These are phyloP conservation scores for Hypomecis atomaria DNA, from an alignment of 2,888 invertebrate species.

Conservation along the genomic window DNA sequence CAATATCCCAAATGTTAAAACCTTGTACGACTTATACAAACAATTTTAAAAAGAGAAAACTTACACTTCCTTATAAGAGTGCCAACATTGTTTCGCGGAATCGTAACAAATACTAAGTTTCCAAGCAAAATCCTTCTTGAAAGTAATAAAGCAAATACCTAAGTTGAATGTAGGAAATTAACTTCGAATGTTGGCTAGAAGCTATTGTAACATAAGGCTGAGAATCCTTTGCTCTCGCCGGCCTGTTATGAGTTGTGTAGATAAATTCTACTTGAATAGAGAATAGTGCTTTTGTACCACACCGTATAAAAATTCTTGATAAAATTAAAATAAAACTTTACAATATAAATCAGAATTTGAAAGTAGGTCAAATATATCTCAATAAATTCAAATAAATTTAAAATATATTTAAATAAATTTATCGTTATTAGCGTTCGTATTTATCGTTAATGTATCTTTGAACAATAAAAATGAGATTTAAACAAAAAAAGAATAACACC, in stretches of 20 bases:
- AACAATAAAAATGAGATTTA: no score
- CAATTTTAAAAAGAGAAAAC: slow-evolving; percentile 7
- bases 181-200: slow-evolving; percentile 54
- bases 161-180: slow-evolving; percentile 48
- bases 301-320: background rate
- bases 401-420: no score
- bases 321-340: no score
- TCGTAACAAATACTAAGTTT: slow-evolving; percentile 33
- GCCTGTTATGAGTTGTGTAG: slow-evolving; percentile 56
- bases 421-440: no score
- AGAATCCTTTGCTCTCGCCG: slow-evolving; percentile 63
- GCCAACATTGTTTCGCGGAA: slow-evolving; percentile 35
- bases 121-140: slow-evolving; percentile 34
- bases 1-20: background rate
- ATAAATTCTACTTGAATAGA: slow-evolving; percentile 19
- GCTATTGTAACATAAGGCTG: slow-evolving; percentile 60
- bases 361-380: no score
- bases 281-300: slow-evolving; percentile 8
- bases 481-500: no score
- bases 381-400: no score
- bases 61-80: slow-evolving; percentile 11
- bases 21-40: background rate
- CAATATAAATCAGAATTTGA: no score
- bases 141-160: slow-evolving; percentile 48
- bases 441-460: no score